phyloP scores from a whole-genome alignment of 2,888 invertebrate species.

The Platycnemis pennipes region DNA sequence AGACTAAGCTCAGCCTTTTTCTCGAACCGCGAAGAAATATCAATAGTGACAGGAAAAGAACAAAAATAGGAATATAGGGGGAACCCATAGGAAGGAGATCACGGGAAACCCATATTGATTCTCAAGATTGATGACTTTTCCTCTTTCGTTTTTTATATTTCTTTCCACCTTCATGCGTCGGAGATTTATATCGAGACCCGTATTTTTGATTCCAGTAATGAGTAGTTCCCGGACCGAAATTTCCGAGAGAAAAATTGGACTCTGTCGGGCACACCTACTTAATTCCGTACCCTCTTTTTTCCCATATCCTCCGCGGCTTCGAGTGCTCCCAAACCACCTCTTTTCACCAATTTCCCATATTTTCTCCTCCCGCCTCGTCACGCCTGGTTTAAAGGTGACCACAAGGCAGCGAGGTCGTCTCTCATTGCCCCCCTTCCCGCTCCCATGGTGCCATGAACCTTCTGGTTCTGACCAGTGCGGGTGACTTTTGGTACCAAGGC shows the following conservation, averaged over 20 bases:
- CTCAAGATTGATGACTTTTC: background rate
- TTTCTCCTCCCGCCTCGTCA: background rate
- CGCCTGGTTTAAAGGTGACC: background rate
- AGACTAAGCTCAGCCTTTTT: background rate
- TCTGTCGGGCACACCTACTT: slow-evolving; percentile 15
- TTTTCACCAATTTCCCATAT: background rate
- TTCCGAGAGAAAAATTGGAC: slow-evolving; percentile 9
- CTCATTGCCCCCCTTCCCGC: background rate
- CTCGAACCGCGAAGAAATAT: background rate
- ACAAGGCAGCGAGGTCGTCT: background rate
- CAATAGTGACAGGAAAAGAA: background rate
- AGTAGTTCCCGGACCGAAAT: background rate
- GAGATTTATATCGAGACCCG: slow-evolving; percentile 18
- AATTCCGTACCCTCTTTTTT: slow-evolving; percentile 8
- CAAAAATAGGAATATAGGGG: background rate
- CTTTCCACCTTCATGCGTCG: background rate
- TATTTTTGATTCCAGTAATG: background rate
- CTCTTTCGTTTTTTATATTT: background rate
- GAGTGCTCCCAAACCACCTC: background rate
- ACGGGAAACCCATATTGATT: background rate
- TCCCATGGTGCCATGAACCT: background rate
- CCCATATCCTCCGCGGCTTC: background rate
- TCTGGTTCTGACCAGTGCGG: too few relatives aligned
- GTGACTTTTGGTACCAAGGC: background rate
- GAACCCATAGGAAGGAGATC: background rate